Evolutionary conservation across 2,113 vertebrate genomes (phyloP).

Genomic region (Microcebus ravelobensis): DNA sequence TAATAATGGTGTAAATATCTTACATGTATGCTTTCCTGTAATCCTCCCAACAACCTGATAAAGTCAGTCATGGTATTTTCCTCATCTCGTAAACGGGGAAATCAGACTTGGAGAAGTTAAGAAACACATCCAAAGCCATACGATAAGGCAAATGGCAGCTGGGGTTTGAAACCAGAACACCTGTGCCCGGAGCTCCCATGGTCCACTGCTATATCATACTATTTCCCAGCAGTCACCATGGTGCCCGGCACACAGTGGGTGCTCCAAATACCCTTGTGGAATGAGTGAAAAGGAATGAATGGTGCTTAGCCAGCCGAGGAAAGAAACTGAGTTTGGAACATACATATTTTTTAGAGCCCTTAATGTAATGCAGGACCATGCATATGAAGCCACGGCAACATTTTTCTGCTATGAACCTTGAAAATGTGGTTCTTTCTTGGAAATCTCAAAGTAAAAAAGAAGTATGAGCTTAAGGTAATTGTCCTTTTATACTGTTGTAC

Average conservation of each 20-base stretch:
- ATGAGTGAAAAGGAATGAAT: not conserved
- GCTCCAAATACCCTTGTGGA: not conserved
- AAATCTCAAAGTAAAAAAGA: constrained; percentile 80
- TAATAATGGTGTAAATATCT: not conserved
- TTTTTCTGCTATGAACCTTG: constrained; percentile 35
- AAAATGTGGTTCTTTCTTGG: constrained; percentile 81
- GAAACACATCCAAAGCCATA: not conserved
- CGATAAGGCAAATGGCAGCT: not conserved
- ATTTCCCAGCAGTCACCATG: not conserved
- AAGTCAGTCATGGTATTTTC: not conserved
- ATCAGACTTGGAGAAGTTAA: not conserved
- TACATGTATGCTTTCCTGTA: not conserved
- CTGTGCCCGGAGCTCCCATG: not conserved
- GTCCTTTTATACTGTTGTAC: constrained; percentile 86
- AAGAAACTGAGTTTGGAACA: not conserved
- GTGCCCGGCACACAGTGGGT: not conserved
- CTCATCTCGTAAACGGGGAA: not conserved
- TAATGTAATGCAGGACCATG: not conserved
- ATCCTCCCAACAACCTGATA: not conserved
- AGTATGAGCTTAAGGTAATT: constrained; percentile 84
- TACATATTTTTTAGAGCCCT: not conserved
- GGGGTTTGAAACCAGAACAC: not conserved
- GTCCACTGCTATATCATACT: not conserved
- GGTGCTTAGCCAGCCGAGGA: not conserved
- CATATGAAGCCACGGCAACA: not conserved